Conservation (phyloP, 1,140 invertebrate species). For the Cydia strobilella region DNA sequence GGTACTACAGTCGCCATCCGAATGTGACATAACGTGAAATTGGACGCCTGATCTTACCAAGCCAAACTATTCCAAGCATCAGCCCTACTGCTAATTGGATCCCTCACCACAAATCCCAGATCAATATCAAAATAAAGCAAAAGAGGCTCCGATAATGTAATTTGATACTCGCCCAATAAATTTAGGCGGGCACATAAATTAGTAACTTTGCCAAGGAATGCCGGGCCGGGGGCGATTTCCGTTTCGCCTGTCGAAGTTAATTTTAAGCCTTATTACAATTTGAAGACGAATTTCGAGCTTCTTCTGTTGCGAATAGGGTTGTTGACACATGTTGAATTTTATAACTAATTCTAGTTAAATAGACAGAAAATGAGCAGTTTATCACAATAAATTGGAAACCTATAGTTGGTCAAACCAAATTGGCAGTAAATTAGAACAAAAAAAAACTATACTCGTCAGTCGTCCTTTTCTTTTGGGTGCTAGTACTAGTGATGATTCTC, state of each 20-base stretch:
- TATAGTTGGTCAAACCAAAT: too few relatives aligned
- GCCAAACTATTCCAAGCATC: neutral
- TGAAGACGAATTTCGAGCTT: neutral
- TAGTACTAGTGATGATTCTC: too few relatives aligned
- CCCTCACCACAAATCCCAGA: neutral
- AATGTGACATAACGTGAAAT: too few relatives aligned
- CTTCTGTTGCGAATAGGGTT: neutral
- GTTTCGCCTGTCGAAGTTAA: constrained; percentile 12
- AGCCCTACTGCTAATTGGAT: neutral
- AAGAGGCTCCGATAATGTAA: neutral
- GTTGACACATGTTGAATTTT: too few relatives aligned
- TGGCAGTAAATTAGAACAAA: too few relatives aligned
- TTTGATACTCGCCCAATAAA: constrained; percentile 10
- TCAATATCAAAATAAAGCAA: constrained; percentile 19
- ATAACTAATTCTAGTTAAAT: too few relatives aligned
- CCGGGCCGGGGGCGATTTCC: neutral
- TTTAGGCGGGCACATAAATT: constrained; percentile 7
- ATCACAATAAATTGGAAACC: too few relatives aligned
- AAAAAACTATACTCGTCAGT: too few relatives aligned
- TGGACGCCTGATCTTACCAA: too few relatives aligned
- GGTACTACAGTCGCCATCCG: too few relatives aligned
- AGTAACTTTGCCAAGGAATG: constrained; percentile 11
- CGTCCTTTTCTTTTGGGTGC: too few relatives aligned
- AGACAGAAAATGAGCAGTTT: too few relatives aligned
- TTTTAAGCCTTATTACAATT: neutral